Percentiles rank a stretch among this genome's conserved stretches.
Conservation (phyloP, 2,888 invertebrate genomes). For the Hirtodrosophila confusa region DNA sequence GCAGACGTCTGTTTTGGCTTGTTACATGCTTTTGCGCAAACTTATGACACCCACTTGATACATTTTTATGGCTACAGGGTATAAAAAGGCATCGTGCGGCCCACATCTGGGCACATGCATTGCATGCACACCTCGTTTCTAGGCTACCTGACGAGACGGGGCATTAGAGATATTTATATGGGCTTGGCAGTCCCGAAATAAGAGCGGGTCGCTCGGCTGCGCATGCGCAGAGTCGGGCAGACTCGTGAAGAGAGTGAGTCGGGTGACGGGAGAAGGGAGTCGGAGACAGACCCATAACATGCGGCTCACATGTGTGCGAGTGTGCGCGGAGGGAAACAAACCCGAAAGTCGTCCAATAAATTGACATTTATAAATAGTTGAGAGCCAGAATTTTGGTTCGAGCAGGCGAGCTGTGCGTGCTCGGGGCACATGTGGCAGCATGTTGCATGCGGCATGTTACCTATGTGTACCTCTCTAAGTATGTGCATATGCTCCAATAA, state of each 20-base stretch:
- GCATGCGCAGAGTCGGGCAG: conserved; percentile 53
- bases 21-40: too few species aligned
- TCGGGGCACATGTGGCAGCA: conserved; percentile 68
- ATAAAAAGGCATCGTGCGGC: conserved; percentile 27
- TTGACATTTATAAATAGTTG: conserved; percentile 68
- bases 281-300: conserved; percentile 62
- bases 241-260: background rate
- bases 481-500: conserved; percentile 56
- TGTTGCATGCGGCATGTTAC: conserved; percentile 32
- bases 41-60: too few species aligned
- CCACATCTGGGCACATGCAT: conserved; percentile 59
- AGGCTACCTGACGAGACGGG: conserved; percentile 66
- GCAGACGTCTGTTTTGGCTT: too few species aligned
- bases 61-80: conserved; percentile 20
- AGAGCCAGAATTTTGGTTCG: conserved; percentile 25
- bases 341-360: conserved; percentile 68
- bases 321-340: conserved; percentile 31
- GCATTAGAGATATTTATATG: conserved; percentile 35
- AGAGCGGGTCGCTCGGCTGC: conserved; percentile 62
- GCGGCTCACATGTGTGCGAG: conserved; percentile 61
- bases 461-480: conserved; percentile 4
- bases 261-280: conserved; percentile 1
- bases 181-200: conserved; percentile 60
- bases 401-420: conserved; percentile 54
- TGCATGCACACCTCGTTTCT: conserved; percentile 66